Percentiles rank a stretch among this genome's conserved stretches.
Evolutionary conservation across 2,797 vertebrate species (phyloP).

Genomic region (Eremophila alpestris): DNA sequence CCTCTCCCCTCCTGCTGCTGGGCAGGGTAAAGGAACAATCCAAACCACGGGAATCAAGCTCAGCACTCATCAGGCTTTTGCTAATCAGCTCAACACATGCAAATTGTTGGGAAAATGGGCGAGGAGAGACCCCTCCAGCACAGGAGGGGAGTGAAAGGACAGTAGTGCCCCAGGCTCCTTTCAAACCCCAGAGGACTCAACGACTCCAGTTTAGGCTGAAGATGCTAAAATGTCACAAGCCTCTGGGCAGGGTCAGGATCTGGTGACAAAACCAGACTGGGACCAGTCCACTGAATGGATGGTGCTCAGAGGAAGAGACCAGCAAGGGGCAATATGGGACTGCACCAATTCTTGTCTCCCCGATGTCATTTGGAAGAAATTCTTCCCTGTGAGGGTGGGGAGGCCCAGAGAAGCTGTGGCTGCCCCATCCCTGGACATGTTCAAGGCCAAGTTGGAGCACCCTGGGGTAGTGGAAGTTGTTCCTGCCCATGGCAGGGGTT

Average conservation of each 20-base stretch:
- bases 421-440: not conserved
- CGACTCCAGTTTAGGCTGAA: not conserved
- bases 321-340: not conserved
- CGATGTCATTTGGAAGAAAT: not conserved
- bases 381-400: accelerated
- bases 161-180: not conserved
- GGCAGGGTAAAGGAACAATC: not conserved
- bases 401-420: not conserved
- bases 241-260: not conserved
- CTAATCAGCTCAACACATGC: not conserved
- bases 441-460: accelerated
- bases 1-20: not conserved
- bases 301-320: not conserved
- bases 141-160: not conserved
- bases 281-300: not conserved
- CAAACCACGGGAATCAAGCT: not conserved
- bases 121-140: not conserved
- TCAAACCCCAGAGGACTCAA: not conserved
- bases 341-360: not conserved
- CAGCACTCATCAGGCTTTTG: not conserved
- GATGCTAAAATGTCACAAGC: not conserved
- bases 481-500: not conserved
- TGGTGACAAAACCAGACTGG: not conserved
- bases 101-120: not conserved
- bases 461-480: accelerated